These are phyloP conservation scores for Danio choprae DNA, from an alignment of 2,797 vertebrate genomes.

Conservation along the genomic window DNA sequence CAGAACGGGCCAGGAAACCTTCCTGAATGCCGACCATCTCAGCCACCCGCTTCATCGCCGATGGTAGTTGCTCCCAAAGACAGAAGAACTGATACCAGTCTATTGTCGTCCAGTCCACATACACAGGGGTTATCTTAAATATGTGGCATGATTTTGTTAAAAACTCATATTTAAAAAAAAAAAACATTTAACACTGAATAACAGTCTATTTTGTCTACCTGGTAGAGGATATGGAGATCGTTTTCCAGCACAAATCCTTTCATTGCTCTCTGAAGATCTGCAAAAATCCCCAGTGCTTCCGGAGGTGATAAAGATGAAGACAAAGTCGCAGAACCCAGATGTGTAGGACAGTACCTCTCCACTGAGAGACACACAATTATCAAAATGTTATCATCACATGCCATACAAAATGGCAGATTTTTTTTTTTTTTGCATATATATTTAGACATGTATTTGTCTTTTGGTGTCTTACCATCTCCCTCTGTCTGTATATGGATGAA, in stretches of 20 bases:
- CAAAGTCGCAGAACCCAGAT: conserved; percentile 92
- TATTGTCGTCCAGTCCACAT: conserved; percentile 93
- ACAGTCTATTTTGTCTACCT: conserved; percentile 72
- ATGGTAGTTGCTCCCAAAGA: conserved; percentile 92
- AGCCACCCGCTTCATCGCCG: conserved; percentile 94
- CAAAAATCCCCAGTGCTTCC: conserved; percentile 94
- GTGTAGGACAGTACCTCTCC: conserved; percentile 88
- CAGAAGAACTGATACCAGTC: conserved; percentile 99
- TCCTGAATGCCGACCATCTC: conserved; percentile 97
- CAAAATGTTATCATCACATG: conserved; percentile 4
- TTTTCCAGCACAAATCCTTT: conserved; percentile 98
- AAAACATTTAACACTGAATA: not conserved
- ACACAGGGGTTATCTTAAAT: conserved; percentile 90
- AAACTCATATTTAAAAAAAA: not conserved
- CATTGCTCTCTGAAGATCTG: conserved; percentile 97
- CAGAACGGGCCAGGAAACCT: conserved; percentile 91
- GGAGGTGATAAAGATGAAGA: conserved; percentile 93
- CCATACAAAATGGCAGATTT: not conserved
- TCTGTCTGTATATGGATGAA: conserved; percentile 87
- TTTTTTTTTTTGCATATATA: not conserved
- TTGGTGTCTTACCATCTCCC: conserved; percentile 58
- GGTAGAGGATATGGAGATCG: conserved; percentile 94
- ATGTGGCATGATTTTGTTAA: not conserved
- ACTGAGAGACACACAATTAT: conserved; percentile 62
- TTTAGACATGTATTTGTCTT: too few relatives aligned